Evolutionary conservation across 2,797 vertebrate species (phyloP).

Genomic region (Siniperca undulata): DNA sequence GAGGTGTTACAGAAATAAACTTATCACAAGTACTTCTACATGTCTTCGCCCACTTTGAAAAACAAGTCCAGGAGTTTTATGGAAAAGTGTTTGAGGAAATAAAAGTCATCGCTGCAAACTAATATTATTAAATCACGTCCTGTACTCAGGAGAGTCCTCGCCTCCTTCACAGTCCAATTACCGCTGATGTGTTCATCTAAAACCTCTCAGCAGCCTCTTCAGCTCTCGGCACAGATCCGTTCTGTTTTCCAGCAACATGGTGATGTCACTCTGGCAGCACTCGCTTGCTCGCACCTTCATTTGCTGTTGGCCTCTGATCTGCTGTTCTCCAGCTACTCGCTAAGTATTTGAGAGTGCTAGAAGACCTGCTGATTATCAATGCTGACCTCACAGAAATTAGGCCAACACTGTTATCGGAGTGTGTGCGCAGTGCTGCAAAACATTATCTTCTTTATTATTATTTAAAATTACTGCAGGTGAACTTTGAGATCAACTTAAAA

Average conservation of each 20-base stretch:
- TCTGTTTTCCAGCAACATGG: conserved; percentile 36
- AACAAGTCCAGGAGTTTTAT: too few relatives aligned
- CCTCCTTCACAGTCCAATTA: conserved; percentile 29
- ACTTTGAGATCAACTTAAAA: neutral
- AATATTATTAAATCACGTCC: conserved; percentile 9
- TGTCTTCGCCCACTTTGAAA: neutral
- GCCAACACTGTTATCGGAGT: neutral
- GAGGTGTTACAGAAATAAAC: neutral
- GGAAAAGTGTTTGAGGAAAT: conserved; percentile 42
- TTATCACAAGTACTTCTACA: neutral
- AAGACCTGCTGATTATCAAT: conserved; percentile 2
- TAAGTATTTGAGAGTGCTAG: neutral
- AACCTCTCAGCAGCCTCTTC: conserved; percentile 23
- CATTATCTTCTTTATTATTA: neutral
- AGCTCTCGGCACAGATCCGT: neutral
- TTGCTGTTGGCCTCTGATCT: conserved; percentile 36
- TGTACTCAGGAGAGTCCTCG: neutral
- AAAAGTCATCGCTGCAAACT: conserved; percentile 22
- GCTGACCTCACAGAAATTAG: conserved; percentile 19
- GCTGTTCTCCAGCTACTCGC: neutral
- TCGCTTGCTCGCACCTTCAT: conserved; percentile 10
- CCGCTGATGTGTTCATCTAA: neutral
- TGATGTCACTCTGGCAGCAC: conserved; percentile 7
- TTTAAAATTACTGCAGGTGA: neutral
- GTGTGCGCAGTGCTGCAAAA: conserved; percentile 1